These are phyloP conservation scores for Sylvilagus floridanus DNA, from an alignment of 2,797 vertebrate genomes.

Conservation along the genomic window DNA sequence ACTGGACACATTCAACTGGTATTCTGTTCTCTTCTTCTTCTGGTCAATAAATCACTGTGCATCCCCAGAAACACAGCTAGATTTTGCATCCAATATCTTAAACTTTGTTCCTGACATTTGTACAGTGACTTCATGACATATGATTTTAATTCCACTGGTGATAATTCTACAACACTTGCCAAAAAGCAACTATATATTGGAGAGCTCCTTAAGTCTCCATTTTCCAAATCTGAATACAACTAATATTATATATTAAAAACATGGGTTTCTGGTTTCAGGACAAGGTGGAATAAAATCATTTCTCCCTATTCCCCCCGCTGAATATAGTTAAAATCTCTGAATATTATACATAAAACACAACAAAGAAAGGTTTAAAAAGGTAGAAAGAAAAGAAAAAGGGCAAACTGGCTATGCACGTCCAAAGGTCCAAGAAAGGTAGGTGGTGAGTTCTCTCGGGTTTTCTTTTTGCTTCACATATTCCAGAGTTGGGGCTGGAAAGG, in stretches of 20 bases:
- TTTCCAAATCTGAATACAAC: constrained; percentile 53
- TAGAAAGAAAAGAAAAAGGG: not conserved
- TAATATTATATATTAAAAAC: constrained; percentile 40
- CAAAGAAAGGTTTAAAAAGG: no score
- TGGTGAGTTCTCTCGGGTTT: not conserved
- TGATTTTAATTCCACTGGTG: not conserved
- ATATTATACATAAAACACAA: not conserved
- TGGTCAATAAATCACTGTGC: not conserved
- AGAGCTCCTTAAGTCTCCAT: not conserved
- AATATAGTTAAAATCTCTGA: not conserved
- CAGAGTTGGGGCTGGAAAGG: not conserved
- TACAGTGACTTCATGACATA: not conserved
- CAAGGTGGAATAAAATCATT: constrained; percentile 1
- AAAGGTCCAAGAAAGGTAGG: not conserved
- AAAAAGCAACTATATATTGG: not conserved
- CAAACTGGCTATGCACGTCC: not conserved
- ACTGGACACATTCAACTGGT: not conserved
- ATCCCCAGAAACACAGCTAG: constrained; percentile 20
- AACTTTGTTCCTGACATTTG: constrained; percentile 54
- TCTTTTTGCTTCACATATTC: not conserved
- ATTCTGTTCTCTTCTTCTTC: constrained; percentile 40
- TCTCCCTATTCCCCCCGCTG: not conserved
- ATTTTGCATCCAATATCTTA: constrained; percentile 30
- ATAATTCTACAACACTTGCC: constrained; percentile 11
- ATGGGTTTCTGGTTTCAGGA: constrained; percentile 3